phyloP scores from a whole-genome alignment of 2,797 vertebrate genomes.

The Discoglossus pictus region DNA sequence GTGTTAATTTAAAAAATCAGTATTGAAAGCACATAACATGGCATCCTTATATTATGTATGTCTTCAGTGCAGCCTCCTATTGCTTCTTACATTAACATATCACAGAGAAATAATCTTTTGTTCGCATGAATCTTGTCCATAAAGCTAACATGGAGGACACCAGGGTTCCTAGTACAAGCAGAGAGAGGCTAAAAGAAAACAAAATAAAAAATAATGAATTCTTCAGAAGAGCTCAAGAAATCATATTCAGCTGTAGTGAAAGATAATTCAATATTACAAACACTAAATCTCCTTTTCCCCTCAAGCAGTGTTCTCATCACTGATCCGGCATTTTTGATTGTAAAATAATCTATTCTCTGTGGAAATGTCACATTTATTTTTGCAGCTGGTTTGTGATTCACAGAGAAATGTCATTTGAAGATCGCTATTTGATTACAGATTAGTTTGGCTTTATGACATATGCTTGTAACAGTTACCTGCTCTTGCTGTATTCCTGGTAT shows the following conservation, averaged over 20 bases:
- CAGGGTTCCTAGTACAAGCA: neutral
- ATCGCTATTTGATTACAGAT: constrained; percentile 63
- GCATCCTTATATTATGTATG: too few species aligned
- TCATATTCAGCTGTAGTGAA: constrained; percentile 38
- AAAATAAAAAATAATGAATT: constrained; percentile 46
- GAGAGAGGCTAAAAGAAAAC: constrained; percentile 24
- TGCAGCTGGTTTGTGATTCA: constrained; percentile 58
- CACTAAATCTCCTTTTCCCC: constrained; percentile 38
- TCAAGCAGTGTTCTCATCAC: constrained; percentile 56
- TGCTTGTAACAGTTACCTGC: constrained; percentile 57
- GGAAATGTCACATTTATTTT: constrained; percentile 66
- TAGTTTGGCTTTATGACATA: constrained; percentile 57
- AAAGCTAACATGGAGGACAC: neutral
- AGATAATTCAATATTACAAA: constrained; percentile 46
- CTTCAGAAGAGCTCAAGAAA: constrained; percentile 42
- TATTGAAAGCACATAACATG: too few species aligned
- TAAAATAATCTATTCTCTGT: constrained; percentile 67
- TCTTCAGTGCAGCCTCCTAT: too few species aligned
- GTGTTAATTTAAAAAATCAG: too few species aligned
- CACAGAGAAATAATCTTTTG: too few species aligned
- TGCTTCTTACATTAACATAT: too few species aligned
- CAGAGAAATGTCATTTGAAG: constrained; percentile 64
- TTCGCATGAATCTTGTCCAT: too few species aligned
- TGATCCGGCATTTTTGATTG: constrained; percentile 63
- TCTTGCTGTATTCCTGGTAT: constrained; percentile 41